Conservation (phyloP, 2,113 vertebrate species). For the Stomatorhinus ivindoensis region DNA sequence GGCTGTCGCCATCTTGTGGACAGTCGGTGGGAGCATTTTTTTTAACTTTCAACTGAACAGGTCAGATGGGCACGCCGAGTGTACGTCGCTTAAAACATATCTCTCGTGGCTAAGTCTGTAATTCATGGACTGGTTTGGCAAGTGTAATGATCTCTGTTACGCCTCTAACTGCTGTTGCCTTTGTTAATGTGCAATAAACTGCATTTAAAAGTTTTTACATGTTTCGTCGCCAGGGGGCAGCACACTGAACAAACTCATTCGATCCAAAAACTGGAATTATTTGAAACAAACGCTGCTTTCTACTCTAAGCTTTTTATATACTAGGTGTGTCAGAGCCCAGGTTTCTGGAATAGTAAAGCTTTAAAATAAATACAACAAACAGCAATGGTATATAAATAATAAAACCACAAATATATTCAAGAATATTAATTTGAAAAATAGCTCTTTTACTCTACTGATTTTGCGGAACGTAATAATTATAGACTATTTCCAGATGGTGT, state of each 20-base stretch:
- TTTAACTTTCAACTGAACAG: background rate
- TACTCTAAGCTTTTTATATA: background rate
- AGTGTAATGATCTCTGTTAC: background rate
- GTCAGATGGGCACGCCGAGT: background rate
- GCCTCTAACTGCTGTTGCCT: background rate
- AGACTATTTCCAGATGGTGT: background rate
- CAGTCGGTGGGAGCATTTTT: background rate
- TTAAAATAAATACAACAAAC: background rate
- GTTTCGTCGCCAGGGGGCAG: background rate
- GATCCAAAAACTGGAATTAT: background rate
- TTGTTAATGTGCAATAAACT: background rate
- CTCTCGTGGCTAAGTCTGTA: background rate
- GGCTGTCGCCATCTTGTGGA: background rate
- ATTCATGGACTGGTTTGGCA: background rate
- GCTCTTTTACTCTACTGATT: background rate
- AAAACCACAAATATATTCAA: background rate
- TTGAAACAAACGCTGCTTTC: background rate
- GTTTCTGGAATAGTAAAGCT: background rate
- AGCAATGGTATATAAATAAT: too few relatives aligned
- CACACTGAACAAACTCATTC: background rate
- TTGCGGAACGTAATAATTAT: background rate
- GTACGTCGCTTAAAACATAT: background rate
- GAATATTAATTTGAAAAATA: background rate
- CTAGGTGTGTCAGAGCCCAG: background rate
- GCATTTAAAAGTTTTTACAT: background rate